phyloP scores from a whole-genome alignment of 1,140 invertebrate genomes.

The Bombus ignitus region DNA sequence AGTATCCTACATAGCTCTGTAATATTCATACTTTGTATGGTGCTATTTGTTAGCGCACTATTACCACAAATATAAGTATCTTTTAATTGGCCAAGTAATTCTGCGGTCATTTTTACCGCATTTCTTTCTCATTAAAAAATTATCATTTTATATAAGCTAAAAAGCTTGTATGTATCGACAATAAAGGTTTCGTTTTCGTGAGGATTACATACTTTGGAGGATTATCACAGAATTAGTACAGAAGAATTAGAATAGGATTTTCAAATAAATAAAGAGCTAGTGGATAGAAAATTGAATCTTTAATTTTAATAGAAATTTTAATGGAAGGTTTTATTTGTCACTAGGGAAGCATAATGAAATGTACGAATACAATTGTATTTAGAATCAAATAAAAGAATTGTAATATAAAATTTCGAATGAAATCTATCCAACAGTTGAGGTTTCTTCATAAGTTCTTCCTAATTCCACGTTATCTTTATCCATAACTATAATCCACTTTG shows the following conservation, averaged over 20 bases:
- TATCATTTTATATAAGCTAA: conserved; percentile 14
- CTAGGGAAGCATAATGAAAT: neutral
- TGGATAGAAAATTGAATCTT: neutral
- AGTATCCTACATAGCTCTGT: no score
- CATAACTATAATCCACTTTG: neutral
- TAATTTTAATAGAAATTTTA: neutral
- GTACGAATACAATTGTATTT: conserved; percentile 24
- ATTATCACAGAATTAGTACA: neutral
- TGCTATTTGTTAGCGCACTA: conserved; percentile 17
- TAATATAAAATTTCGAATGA: neutral
- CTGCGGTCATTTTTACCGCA: neutral
- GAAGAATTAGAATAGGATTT: conserved; percentile 3
- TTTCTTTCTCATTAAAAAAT: conserved; percentile 21
- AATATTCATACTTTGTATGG: neutral
- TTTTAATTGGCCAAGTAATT: conserved; percentile 22
- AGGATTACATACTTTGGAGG: neutral
- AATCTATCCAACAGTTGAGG: neutral
- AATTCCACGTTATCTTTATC: neutral
- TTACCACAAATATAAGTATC: conserved; percentile 20
- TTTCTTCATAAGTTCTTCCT: neutral
- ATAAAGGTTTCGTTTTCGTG: conserved; percentile 29
- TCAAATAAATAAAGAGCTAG: neutral
- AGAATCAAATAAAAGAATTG: conserved; percentile 31
- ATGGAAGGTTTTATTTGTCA: neutral
- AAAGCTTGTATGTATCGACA: conserved; percentile 40